phyloP scores from a whole-genome alignment of 2,113 vertebrate species.

The Climacteris rufus region DNA sequence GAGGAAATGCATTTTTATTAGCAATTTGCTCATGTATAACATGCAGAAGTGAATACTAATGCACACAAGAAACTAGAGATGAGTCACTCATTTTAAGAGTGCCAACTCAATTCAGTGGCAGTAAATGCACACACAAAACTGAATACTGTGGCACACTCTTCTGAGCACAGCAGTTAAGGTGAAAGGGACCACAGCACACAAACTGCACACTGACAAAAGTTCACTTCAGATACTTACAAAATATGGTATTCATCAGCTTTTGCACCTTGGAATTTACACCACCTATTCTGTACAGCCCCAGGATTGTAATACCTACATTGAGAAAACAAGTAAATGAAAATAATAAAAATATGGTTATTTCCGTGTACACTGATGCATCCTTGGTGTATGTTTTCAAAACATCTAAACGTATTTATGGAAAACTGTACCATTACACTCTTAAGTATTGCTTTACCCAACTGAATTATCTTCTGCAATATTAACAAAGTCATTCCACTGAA shows the following conservation, averaged over 20 bases:
- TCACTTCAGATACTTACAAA: slow-evolving; percentile 77
- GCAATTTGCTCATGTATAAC: neutral
- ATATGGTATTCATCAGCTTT: slow-evolving; percentile 91
- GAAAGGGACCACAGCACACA: neutral
- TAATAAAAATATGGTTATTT: neutral
- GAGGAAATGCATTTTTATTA: neutral
- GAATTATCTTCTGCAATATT: neutral
- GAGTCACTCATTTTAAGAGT: neutral
- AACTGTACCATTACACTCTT: neutral
- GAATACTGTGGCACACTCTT: neutral
- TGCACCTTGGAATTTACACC: slow-evolving; percentile 98
- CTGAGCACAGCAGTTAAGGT: neutral
- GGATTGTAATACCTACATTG: slow-evolving; percentile 84
- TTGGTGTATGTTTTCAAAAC: neutral
- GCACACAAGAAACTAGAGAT: neutral
- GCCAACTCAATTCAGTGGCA: neutral
- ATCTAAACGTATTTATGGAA: neutral
- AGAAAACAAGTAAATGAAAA: neutral
- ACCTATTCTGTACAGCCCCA: slow-evolving; percentile 94
- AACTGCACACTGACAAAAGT: neutral
- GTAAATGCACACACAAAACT: neutral
- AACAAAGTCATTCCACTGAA: neutral
- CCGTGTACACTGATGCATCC: neutral
- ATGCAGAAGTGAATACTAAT: neutral
- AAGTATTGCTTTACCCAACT: neutral